A percentile compares a stretch with the other conserved stretches of the same genome.
Conservation (phyloP, 2,113 vertebrate genomes). For the Uropsilus gracilis region DNA sequence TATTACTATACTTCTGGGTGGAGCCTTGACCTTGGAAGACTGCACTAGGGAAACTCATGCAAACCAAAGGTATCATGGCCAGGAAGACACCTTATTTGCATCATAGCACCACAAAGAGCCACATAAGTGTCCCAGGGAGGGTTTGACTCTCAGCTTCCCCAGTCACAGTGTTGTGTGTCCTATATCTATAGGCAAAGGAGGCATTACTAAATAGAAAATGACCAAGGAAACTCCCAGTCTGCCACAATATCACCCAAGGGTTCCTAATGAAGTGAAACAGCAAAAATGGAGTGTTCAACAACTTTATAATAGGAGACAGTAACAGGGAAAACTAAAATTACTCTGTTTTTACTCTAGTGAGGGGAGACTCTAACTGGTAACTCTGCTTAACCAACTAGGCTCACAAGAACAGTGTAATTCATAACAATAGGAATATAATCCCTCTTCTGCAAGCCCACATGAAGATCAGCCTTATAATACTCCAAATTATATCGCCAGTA, state of each 20-base stretch:
- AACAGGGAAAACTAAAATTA: slow-evolving; percentile 18
- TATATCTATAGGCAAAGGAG: not conserved
- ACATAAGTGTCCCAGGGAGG: not conserved
- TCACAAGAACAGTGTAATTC: not conserved
- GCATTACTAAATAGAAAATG: not conserved
- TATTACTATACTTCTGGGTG: not conserved
- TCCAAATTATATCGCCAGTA: not conserved
- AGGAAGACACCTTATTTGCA: slow-evolving; percentile 14
- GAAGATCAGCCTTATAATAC: not conserved
- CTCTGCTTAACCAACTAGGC: not conserved
- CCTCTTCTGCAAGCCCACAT: not conserved
- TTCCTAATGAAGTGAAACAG: not conserved
- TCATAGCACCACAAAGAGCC: slow-evolving; percentile 60
- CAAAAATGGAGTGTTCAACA: not conserved
- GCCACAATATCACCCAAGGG: not conserved
- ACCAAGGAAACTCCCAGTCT: not conserved
- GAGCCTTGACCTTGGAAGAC: not conserved
- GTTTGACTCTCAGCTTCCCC: no score
- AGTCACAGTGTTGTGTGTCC: not conserved
- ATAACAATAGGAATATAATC: not conserved
- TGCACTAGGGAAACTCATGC: not conserved
- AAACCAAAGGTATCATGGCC: not conserved
- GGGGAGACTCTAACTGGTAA: no score
- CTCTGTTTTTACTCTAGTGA: no score
- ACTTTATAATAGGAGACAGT: not conserved